Percentiles rank a stretch among this genome's conserved stretches.
phyloP scores from a whole-genome alignment of 2,888 invertebrate species.

The Himalopsyche kuldschensis region DNA sequence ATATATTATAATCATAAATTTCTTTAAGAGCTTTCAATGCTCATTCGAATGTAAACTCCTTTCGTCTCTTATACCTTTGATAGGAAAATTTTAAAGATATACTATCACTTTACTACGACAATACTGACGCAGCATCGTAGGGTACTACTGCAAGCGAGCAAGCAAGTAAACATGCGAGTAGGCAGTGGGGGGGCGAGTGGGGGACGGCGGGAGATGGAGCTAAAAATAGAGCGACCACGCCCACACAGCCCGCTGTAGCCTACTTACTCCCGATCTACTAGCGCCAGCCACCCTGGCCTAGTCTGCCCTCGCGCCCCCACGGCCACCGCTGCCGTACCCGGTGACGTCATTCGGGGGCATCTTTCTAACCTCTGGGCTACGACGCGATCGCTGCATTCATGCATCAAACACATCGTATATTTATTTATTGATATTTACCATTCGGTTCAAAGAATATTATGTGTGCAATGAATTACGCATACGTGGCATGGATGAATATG shows the following conservation, averaged over 20 bases:
- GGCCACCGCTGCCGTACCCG: not conserved
- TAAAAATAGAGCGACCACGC: constrained; percentile 31
- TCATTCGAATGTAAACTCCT: not conserved
- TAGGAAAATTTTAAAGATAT: not conserved
- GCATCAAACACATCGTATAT: not conserved
- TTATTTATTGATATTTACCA: not conserved
- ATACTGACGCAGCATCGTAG: not conserved
- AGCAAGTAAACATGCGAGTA: not conserved
- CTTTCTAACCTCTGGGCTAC: not conserved
- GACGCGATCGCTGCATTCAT: not conserved
- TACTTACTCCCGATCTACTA: not conserved
- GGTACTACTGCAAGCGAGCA: not conserved
- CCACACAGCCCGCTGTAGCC: not conserved
- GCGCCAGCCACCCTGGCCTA: not conserved
- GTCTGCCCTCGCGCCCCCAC: not conserved
- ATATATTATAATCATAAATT: not conserved
- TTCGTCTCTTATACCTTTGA: not conserved
- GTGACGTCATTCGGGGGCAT: constrained; percentile 18
- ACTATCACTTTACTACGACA: not conserved
- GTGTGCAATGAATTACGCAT: not conserved
- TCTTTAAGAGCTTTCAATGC: not conserved
- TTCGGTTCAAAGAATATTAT: not conserved
- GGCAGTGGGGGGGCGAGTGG: not conserved
- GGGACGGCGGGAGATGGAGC: not conserved
- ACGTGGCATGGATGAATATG: too few species aligned